Evolutionary conservation across 2,888 invertebrate species (phyloP), one percentile per base, ranked within the genome.

Genomic region (Agelastica alni): DNA sequence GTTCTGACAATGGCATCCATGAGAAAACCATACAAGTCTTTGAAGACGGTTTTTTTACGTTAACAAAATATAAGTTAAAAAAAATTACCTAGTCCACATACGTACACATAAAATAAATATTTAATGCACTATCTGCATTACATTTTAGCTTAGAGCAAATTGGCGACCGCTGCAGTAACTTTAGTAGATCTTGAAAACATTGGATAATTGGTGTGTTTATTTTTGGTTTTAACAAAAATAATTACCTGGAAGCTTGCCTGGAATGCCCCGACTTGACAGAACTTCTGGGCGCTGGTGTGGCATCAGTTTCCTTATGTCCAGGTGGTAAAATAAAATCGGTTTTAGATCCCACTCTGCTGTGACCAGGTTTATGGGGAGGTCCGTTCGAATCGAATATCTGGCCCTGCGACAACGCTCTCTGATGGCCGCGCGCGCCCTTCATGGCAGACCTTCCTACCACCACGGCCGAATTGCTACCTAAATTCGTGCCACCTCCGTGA

Each of bases 281-380:
- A 69, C 77, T 67, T 63, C 82, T 74, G 68, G 78, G 30, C 48
- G 66, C 56, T 47, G 69, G 57, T 45, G 61, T 53, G 10, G 62
- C 62, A 4, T 70, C 73, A 22, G 81, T 78, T 60, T 92, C 91
- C 63, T 91, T 86, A 75, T 93, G 91, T 0, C 91, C 91, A 0
- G 91, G 90, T 1, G 93, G 93, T 56, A 93, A 79, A 63, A 92
- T 93, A 71, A 93, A 93, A 72, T 93, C 93, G 1, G 93, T 93
- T 73, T 89, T 90, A 58, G 92, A 92, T 55, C 89, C 89, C 17
- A 90, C 86, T 41, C 93, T 84, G 73, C 86, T 89, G 79, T 92
- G 91, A 1, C 89, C 89, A 6, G 85, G 82, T 32, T 52, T 57
- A 16, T 46, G 26, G 7, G 70, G 59, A 72, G 74, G 49, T 14